Conservation (phyloP, 2,113 vertebrate species). For the Platichthys flesus region DNA sequence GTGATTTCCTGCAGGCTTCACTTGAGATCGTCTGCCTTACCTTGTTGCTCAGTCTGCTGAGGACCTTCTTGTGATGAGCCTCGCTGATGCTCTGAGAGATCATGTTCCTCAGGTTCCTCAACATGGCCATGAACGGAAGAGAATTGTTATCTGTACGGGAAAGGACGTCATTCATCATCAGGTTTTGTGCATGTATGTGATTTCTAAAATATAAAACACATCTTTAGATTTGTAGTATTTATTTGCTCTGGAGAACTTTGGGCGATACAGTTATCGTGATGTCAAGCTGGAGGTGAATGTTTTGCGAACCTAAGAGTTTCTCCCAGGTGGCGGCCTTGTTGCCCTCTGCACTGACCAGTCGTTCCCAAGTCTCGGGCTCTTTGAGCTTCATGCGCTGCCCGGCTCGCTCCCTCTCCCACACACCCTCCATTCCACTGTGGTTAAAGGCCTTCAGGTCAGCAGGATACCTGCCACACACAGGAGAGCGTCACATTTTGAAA, state of each 20-base stretch:
- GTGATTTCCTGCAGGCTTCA: neutral
- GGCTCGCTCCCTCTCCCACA: slow-evolving; percentile 84
- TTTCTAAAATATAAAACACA: no score
- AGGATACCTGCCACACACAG: slow-evolving; percentile 83
- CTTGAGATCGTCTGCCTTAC: slow-evolving; percentile 56
- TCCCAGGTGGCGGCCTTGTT: slow-evolving; percentile 88
- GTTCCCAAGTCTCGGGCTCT: slow-evolving; percentile 87
- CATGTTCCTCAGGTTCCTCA: slow-evolving; percentile 90
- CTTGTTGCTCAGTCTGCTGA: slow-evolving; percentile 82
- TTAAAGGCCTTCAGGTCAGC: slow-evolving; percentile 79
- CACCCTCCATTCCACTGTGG: slow-evolving; percentile 84
- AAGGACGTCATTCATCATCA: neutral
- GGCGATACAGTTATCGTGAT: no score
- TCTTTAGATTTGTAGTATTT: no score
- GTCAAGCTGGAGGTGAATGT: neutral
- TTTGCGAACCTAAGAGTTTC: slow-evolving; percentile 85
- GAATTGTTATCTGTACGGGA: slow-evolving; percentile 80
- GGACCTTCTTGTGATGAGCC: slow-evolving; percentile 83
- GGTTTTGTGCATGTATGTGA: no score
- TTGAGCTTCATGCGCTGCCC: slow-evolving; percentile 87
- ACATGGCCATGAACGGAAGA: slow-evolving; percentile 93
- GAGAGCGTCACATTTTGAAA: neutral
- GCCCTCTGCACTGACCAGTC: slow-evolving; percentile 82
- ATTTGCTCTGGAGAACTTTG: no score
- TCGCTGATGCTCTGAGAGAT: slow-evolving; percentile 85